Evolutionary conservation across 2,797 vertebrate species (phyloP).

Genomic region (Alectoris magna): DNA sequence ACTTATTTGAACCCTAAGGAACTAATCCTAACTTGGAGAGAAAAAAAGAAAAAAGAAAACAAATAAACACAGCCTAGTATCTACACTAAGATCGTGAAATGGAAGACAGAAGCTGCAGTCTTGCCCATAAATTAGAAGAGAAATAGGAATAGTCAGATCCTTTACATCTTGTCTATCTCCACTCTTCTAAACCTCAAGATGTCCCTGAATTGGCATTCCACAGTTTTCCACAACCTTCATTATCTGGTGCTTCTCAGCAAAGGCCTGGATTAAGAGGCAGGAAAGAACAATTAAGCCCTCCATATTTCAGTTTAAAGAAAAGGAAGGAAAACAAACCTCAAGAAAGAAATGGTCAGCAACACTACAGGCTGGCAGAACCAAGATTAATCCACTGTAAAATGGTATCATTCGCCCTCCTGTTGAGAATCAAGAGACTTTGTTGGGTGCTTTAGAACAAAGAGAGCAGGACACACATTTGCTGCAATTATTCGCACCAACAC

Average conservation of each 20-base stretch:
- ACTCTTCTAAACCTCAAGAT: constrained; percentile 30
- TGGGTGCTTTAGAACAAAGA: constrained; percentile 4
- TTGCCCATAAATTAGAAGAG: constrained; percentile 52
- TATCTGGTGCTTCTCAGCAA: constrained; percentile 61
- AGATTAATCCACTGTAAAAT: constrained; percentile 32
- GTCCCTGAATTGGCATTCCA: constrained; percentile 38
- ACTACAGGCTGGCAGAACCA: constrained; percentile 41
- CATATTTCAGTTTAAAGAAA: constrained; percentile 31
- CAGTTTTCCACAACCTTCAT: constrained; percentile 19
- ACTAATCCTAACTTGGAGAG: constrained; percentile 58
- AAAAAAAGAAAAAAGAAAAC: constrained; percentile 6
- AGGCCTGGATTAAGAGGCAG: constrained; percentile 62
- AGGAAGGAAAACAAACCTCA: neutral
- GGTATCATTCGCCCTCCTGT: neutral
- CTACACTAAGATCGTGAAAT: constrained; percentile 56
- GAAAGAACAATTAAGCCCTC: constrained; percentile 71
- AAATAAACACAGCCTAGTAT: constrained; percentile 48
- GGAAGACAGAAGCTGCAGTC: constrained; percentile 75
- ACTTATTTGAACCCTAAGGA: constrained; percentile 56
- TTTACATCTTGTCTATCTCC: neutral
- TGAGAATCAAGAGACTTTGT: neutral
- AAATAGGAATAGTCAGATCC: constrained; percentile 46
- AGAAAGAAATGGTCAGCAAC: constrained; percentile 30
- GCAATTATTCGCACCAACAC: neutral
- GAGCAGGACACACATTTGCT: constrained; percentile 17